phyloP scores from a whole-genome alignment of 2,888 invertebrate genomes.

The Eupithecia dodoneata region DNA sequence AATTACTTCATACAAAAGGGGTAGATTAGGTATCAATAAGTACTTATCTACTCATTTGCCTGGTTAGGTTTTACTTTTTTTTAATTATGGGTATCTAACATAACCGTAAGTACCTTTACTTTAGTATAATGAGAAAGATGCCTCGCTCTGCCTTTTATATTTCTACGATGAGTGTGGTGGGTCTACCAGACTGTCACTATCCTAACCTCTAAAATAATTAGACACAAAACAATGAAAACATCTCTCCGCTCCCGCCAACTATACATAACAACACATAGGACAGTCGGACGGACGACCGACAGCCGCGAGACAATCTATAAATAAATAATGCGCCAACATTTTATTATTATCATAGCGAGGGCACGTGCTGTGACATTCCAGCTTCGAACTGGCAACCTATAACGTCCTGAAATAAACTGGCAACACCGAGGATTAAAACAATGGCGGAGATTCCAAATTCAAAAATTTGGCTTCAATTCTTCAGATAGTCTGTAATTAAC shows the following conservation, averaged over 20 bases:
- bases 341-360: slow-evolving; percentile 82
- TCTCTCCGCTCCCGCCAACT: slow-evolving; percentile 37
- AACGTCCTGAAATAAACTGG: slow-evolving; percentile 66
- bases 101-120: background rate
- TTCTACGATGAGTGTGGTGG: background rate
- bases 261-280: slow-evolving; percentile 45
- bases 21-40: background rate
- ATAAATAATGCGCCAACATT: slow-evolving; percentile 84
- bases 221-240: slow-evolving; percentile 37
- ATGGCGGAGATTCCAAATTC: slow-evolving; percentile 35
- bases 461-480: slow-evolving; percentile 11
- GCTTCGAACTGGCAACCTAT: slow-evolving; percentile 44
- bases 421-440: slow-evolving; percentile 48
- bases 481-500: background rate
- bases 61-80: background rate
- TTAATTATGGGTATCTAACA: background rate
- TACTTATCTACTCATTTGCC: background rate
- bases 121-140: too few relatives aligned
- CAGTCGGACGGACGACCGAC: slow-evolving; percentile 81
- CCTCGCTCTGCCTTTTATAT: background rate
- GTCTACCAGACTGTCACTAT: background rate
- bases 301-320: slow-evolving; percentile 82
- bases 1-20: background rate
- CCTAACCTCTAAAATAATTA: slow-evolving; percentile 29
- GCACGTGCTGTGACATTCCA: slow-evolving; percentile 81